Evolutionary conservation across 2,797 vertebrate genomes (phyloP).

Genomic region (Miichthys miiuy): DNA sequence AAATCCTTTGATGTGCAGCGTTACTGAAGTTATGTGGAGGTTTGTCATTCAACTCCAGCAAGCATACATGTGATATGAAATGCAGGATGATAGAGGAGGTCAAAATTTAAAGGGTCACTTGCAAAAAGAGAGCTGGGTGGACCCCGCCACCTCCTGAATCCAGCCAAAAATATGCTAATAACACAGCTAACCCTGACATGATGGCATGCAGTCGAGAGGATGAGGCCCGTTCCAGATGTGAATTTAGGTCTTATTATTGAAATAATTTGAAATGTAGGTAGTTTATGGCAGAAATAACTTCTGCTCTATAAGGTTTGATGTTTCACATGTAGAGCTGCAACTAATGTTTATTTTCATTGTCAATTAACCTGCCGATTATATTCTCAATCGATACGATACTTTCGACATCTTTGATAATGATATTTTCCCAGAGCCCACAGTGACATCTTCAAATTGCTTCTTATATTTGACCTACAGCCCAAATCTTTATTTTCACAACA

Average conservation of each 20-base stretch:
- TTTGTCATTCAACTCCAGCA: not conserved
- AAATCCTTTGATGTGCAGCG: constrained; percentile 1
- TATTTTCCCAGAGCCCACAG: not conserved
- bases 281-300: not conserved
- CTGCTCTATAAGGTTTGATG: not conserved
- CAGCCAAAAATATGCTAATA: too few species aligned
- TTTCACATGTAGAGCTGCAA: not conserved
- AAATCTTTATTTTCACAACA: too few species aligned
- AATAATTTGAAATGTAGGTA: not conserved
- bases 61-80: not conserved
- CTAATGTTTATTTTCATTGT: not conserved
- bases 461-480: not conserved
- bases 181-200: too few species aligned
- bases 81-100: not conserved
- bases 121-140: too few species aligned
- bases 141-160: too few species aligned
- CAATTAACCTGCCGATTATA: not conserved
- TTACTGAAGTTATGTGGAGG: not conserved
- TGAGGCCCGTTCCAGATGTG: too few species aligned
- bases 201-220: too few species aligned
- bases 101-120: too few species aligned
- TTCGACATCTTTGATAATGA: too few species aligned
- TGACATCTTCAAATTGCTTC: not conserved
- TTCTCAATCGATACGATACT: not conserved
- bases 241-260: too few species aligned